Evolutionary conservation across 2,888 invertebrate genomes (phyloP).

Genomic region (Chydorus sphaericus): DNA sequence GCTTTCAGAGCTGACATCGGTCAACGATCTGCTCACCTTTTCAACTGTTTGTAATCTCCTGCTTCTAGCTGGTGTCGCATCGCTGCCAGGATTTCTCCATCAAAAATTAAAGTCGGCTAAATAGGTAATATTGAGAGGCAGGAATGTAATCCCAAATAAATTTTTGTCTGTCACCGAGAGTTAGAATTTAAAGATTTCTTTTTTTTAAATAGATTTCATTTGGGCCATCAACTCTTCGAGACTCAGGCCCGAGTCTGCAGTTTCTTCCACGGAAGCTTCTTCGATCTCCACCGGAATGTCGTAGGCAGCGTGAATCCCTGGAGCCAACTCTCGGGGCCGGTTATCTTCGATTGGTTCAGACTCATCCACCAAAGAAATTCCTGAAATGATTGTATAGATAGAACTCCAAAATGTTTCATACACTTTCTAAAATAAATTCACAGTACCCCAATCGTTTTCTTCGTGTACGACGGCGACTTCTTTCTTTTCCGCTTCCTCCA

Average conservation of each 20-base stretch:
- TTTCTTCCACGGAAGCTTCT: constrained; percentile 31
- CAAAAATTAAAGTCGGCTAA: constrained; percentile 2
- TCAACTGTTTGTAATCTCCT: constrained; percentile 27
- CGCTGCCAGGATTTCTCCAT: constrained; percentile 18
- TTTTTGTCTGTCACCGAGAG: not conserved
- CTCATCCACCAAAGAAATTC: constrained; percentile 57
- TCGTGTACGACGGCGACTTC: constrained; percentile 51
- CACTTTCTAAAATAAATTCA: not conserved
- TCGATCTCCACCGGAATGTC: constrained; percentile 42
- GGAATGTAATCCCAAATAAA: not conserved
- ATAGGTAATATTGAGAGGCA: not conserved
- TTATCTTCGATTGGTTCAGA: constrained; percentile 31
- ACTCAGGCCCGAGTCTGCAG: constrained; percentile 32
- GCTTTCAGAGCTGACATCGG: constrained; percentile 33
- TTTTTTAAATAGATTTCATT: constrained; percentile 72
- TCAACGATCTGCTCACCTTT: constrained; percentile 33
- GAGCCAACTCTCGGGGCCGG: constrained; percentile 30
- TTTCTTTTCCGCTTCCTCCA: constrained; percentile 37
- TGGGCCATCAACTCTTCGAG: constrained; percentile 84
- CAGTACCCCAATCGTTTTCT: constrained; percentile 78
- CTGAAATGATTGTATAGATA: constrained; percentile 29
- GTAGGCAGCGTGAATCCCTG: constrained; percentile 53
- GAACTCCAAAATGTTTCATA: constrained; percentile 1
- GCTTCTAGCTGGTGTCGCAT: constrained; percentile 27
- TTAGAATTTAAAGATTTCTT: not conserved